Evolutionary conservation across 37 sponge, comb jelly and placozoan species (phyloP).

Genomic region (Hexactinellida sp.): DNA sequence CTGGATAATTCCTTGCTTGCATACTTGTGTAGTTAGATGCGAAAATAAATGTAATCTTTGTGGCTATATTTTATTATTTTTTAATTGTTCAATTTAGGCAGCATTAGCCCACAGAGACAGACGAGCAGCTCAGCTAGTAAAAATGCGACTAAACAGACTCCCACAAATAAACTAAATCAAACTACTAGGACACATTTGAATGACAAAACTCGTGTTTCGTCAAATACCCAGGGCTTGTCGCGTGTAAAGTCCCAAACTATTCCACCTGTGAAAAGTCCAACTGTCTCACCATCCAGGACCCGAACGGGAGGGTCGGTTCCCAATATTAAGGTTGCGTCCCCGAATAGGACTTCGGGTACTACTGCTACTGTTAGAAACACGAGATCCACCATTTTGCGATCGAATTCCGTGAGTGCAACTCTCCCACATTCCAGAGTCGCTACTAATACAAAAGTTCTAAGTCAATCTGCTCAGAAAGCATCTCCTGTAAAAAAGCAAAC

Average conservation of each 20-base stretch:
- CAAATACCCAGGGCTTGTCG: too few species aligned
- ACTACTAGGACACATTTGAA: too few species aligned
- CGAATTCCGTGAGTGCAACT: background rate
- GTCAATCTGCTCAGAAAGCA: background rate
- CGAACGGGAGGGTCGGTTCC: too few species aligned
- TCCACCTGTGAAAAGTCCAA: too few species aligned
- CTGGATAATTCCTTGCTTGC: too few species aligned
- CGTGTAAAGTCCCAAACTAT: too few species aligned
- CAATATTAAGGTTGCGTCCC: background rate
- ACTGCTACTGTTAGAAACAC: background rate
- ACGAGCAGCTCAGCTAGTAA: background rate
- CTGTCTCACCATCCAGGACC: too few species aligned
- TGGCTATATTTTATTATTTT: too few species aligned
- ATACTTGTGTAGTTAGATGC: too few species aligned
- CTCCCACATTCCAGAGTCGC: background rate
- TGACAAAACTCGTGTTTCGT: too few species aligned
- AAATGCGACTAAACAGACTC: background rate
- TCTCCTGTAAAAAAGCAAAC: background rate
- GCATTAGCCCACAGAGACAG: background rate
- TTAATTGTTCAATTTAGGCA: background rate
- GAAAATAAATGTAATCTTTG: too few species aligned
- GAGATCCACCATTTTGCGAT: background rate
- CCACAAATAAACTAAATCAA: background rate
- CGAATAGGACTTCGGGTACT: background rate
- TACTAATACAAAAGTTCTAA: background rate